Evolutionary conservation across 2,797 vertebrate genomes (phyloP).

Genomic region (Sebastes oblongus): DNA sequence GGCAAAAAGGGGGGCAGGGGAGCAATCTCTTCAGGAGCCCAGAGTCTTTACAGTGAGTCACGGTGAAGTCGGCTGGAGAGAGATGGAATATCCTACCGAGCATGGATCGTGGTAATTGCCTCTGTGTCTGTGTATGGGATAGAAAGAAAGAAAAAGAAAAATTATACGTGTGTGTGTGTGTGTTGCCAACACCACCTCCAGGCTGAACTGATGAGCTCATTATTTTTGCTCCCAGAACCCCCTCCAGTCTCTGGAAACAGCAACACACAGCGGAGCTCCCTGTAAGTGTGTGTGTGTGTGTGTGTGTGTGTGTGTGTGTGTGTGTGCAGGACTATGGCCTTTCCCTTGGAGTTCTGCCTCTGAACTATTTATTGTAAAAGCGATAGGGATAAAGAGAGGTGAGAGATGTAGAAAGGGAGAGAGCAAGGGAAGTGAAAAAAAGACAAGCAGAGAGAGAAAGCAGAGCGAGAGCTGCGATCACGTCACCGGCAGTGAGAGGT

Average conservation of each 20-base stretch:
- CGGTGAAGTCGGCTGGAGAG: conserved; percentile 61
- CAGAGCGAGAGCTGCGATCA: not conserved
- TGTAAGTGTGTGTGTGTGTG: conserved; percentile 12
- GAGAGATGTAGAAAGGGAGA: conserved; percentile 21
- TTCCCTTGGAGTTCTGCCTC: conserved; percentile 54
- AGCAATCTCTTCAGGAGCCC: conserved; percentile 42
- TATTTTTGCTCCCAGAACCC: conserved; percentile 81
- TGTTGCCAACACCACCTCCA: conserved; percentile 74
- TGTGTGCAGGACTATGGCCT: conserved; percentile 46
- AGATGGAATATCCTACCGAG: conserved; percentile 70
- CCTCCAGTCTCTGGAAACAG: conserved; percentile 67
- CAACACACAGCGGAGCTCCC: conserved; percentile 55
- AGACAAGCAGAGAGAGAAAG: not conserved
- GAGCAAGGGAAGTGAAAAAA: conserved; percentile 3
- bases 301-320: conserved; percentile 10
- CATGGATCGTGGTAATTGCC: conserved; percentile 83
- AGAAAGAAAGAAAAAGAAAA: conserved; percentile 69
- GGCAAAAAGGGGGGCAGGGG: not conserved
- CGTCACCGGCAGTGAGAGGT: conserved; percentile 4
- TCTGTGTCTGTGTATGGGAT: conserved; percentile 71
- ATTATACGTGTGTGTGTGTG: conserved; percentile 30
- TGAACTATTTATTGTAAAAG: conserved; percentile 69
- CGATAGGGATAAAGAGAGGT: conserved; percentile 53
- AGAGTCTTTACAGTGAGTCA: conserved; percentile 68
- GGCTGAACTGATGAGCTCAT: conserved; percentile 85